Base-by-base conservation (phyloP, 2,113 vertebrate species). In the Speoplatyrhinus poulsoni region DNA sequence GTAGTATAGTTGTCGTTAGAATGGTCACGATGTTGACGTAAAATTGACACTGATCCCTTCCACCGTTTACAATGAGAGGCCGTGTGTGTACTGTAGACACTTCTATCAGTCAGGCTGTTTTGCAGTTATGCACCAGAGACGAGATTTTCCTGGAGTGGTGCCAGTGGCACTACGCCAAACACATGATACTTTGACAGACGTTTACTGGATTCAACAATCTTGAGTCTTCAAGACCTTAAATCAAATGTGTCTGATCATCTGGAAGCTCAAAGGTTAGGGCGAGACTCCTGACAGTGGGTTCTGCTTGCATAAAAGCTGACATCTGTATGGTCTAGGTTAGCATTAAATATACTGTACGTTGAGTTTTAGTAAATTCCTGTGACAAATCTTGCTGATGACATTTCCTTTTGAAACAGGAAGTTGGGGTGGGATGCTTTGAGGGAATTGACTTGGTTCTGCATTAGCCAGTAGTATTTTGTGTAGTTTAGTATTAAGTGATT, bases 231-330 rank as follows among this genome's bases (percentile, higher is more conserved):
- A 16, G 26, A 67, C 54, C n/a, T 57, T 26, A 10, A 58, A 58
- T 58, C n/a, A 57, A 41, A 41, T 46, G 65, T 47, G 53, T 56
- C 65, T 67, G 36, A 67, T 47, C 36, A 32, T 33, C 50, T 65
- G 52, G 63, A 50, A 32, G 63, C n/a, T 55, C n/a, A 32, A 8
- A 12, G 17, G 6, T 10, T 36, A 66, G 33, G 32, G 33, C 53
- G 55, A 33, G 33, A 66, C 17, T 66, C 53, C 53, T 65, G 49
- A 60, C 7, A 11, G 59, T 15, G 36, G 12, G 9, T 41, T 60
- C 59, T 60, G 32, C 59, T 15, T 60, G 9, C 13, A 13, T n/a
- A 12, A 1, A 60, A 46, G 41, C 13, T 41, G 36, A 15, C 15
- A 7, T 60, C 59, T 60, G 6, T 41, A 60, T 11, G 9, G 53